Base-by-base conservation (phyloP, 2,888 invertebrate species). In the Myopa testacea region DNA sequence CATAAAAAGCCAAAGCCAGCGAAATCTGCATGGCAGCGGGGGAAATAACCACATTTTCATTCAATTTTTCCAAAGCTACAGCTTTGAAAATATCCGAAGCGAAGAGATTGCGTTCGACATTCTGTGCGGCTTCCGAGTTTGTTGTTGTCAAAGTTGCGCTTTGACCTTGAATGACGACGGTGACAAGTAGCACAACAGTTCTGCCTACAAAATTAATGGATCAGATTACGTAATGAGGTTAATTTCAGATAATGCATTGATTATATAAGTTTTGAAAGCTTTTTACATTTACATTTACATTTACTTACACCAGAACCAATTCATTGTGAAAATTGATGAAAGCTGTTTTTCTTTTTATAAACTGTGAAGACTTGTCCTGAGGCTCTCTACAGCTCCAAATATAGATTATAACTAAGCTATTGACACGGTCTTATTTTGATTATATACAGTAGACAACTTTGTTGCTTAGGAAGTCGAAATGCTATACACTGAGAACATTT, bases 21-120 rank as follows among this genome's bases (percentile, higher is more conserved):
- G 94, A 93, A 78, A 93, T 87, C 88, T 95, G 95, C 78, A 95
- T 88, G 12, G 95, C 94, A 50, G 95, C 90, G 0, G 95, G 95
- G 0, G 95, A 95, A 55, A 95, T 85, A 4, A 95, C 89, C 76
- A 95, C 90, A 87, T 95, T 95, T 38, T 92, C 92, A 8, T 90
- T 84, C 4, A 92, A 90, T 12, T 89, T 89, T 4, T 91, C 89
- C 3, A 91, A 90, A 78, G 93, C 90, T n/a, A 91, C 90, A 91
- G 94, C 85, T 78, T 86, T 82, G 78, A 87, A 88, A 0, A 88
- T 83, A 45, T 88, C 85, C 0, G 83, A 80, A 4, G 87, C 86
- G 75, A 87, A 82, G 16, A 86, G 78, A 84, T 87, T 87, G 40
- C 86, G 85, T 45, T 87, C 84, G 4, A 80, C 80, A 0, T 82